Evolutionary conservation across 2,888 invertebrate species (phyloP).

Genomic region (Eristalis pertinax): DNA sequence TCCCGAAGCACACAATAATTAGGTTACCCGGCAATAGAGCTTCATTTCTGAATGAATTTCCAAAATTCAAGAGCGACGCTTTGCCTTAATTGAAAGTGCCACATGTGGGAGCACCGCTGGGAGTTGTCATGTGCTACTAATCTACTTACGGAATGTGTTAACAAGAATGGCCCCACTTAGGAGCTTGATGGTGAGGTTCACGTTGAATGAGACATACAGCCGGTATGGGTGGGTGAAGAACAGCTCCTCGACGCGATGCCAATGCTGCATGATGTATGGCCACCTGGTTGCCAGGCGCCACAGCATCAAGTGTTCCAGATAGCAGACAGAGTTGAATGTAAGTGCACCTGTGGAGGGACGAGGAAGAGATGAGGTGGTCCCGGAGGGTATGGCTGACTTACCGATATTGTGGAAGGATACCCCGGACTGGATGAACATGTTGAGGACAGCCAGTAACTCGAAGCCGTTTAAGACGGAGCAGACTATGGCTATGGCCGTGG

Average conservation of each 20-base stretch:
- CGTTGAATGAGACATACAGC: slow-evolving; percentile 76
- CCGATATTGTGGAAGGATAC: slow-evolving; percentile 77
- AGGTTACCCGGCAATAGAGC: background rate
- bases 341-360: slow-evolving; percentile 73
- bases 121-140: slow-evolving; percentile 34
- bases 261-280: slow-evolving; percentile 77
- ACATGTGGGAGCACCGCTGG: background rate
- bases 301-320: slow-evolving; percentile 77
- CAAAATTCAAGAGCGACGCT: background rate
- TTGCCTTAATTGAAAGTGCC: slow-evolving; percentile 5
- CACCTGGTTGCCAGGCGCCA: slow-evolving; percentile 79
- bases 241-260: slow-evolving; percentile 78
- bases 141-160: slow-evolving; percentile 75
- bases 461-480: slow-evolving; percentile 75
- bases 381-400: slow-evolving; percentile 43
- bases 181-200: slow-evolving; percentile 72
- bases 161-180: slow-evolving; percentile 56
- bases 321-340: slow-evolving; percentile 76
- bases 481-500: slow-evolving; percentile 74
- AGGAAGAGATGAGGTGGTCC: background rate
- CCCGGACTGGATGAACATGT: slow-evolving; percentile 74
- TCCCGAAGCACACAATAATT: background rate
- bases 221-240: slow-evolving; percentile 78
- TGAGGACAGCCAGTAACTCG: slow-evolving; percentile 76
- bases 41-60: background rate